Evolutionary conservation across 2,888 invertebrate species (phyloP).

Genomic region (Dermolepida albohirtum): DNA sequence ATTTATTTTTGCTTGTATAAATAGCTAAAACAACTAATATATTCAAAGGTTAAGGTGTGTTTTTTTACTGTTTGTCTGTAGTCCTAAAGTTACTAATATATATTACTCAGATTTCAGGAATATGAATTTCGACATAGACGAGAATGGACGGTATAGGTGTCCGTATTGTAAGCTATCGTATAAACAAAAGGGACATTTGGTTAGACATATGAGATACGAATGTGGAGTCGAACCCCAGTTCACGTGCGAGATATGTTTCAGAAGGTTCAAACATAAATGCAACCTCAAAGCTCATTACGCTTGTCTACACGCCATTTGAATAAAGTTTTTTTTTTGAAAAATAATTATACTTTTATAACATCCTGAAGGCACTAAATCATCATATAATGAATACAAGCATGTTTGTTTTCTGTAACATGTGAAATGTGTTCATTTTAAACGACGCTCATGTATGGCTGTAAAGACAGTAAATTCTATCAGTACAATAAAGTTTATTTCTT

Average conservation of each 20-base stretch:
- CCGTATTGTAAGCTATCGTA: slow-evolving; percentile 61
- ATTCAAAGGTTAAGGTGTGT: slow-evolving; percentile 25
- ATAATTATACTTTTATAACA: too few species aligned
- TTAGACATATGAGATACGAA: slow-evolving; percentile 60
- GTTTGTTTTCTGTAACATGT: too few species aligned
- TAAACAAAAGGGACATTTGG: slow-evolving; percentile 80
- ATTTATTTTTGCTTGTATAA: slow-evolving; percentile 9
- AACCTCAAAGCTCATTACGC: slow-evolving; percentile 67
- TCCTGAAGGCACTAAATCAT: too few species aligned
- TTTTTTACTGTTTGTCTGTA: background rate
- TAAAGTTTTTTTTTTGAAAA: slow-evolving; percentile 8
- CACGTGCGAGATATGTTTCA: slow-evolving; percentile 55
- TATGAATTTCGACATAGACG: slow-evolving; percentile 55
- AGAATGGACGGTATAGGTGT: slow-evolving; percentile 50
- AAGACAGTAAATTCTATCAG: too few species aligned
- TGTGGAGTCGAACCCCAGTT: slow-evolving; percentile 65
- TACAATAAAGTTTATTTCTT: too few species aligned
- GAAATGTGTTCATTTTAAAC: too few species aligned
- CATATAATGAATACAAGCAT: too few species aligned
- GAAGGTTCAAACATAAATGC: slow-evolving; percentile 64
- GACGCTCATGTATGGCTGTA: too few species aligned
- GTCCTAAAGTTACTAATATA: slow-evolving; percentile 9
- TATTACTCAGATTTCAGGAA: slow-evolving; percentile 53
- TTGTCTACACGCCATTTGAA: slow-evolving; percentile 21
- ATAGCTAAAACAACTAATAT: slow-evolving; percentile 9